Base-by-base conservation (phyloP, 2,888 invertebrate species). In the Muscina levida region DNA sequence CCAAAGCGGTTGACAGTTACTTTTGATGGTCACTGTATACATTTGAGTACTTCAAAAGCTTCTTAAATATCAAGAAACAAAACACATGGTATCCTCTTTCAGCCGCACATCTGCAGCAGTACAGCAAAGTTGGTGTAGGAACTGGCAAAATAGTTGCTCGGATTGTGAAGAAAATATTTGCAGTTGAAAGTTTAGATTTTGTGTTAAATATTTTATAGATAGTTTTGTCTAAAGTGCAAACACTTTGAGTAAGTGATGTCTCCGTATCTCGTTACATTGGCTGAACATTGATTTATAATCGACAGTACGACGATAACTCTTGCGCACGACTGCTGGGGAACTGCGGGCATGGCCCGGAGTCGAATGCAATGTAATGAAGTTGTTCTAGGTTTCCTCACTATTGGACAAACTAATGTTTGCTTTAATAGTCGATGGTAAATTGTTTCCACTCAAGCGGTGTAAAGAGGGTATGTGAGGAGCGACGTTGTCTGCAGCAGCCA, bases 261-360 rank as follows among this genome's bases (percentile, higher is more conserved):
- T 73, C 74, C 77, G 71, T 31, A 5, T 31, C 31, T n/a, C n/a
- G n/a, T n/a, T 77, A 37, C 48, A 44, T 73, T 77, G 73, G 67
- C 80, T 62, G 66, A 73, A 59, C 71, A 77, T 77, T 77, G 80
- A 80, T 80, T 80, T 80, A 80, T 77, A 53, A 56, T 68, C 51
- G 73, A 56, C 26, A 26, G 22, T 10, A 37, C 10, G 17, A 42
- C 62, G 24, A 10, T 11, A 24, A 15, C 59, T 39, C 37, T 59
- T 19, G 17, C 13, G 13, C 2, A 1, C 42, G n/a, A n/a, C n/a
- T n/a, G n/a, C n/a, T n/a, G n/a, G n/a, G n/a, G n/a, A n/a, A n/a
- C n/a, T n/a, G n/a, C n/a, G n/a, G n/a, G n/a, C n/a, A n/a, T n/a
- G n/a, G 62, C 39, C 3, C 8, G 31, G 8, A 31, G 4, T 31